These are phyloP conservation scores for Coregonus sp. DNA, from an alignment of 2,797 vertebrate genomes.

Conservation along the genomic window DNA sequence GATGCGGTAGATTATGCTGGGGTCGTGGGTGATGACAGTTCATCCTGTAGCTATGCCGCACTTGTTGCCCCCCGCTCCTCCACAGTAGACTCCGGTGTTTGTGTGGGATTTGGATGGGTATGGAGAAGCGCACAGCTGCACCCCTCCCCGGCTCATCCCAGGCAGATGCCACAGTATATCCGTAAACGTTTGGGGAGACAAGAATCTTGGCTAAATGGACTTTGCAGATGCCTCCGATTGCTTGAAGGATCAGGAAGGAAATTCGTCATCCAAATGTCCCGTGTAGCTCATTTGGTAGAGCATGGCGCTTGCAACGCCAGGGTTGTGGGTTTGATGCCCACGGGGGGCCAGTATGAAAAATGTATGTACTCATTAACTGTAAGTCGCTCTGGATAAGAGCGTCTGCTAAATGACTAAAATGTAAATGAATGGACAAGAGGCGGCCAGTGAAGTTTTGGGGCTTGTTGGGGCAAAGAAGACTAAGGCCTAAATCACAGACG, in stretches of 20 bases:
- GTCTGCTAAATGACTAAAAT: no score
- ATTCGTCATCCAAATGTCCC: slow-evolving; percentile 46
- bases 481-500: neutral
- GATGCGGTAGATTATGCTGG: slow-evolving; percentile 50
- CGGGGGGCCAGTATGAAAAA: no score
- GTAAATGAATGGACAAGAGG: slow-evolving; percentile 29
- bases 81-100: slow-evolving; percentile 29
- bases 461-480: neutral
- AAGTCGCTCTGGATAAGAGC: no score
- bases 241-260: slow-evolving; percentile 67
- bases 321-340: no score
- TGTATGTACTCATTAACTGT: no score
- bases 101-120: slow-evolving; percentile 34
- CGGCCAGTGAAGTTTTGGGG: slow-evolving; percentile 16
- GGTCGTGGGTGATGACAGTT: slow-evolving; percentile 57
- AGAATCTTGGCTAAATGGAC: slow-evolving; percentile 59
- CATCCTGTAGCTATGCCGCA: slow-evolving; percentile 43
- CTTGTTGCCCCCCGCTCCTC: slow-evolving; percentile 22
- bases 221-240: slow-evolving; percentile 68
- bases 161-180: slow-evolving; percentile 23
- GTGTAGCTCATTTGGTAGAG: no score
- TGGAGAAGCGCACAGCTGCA: slow-evolving; percentile 31
- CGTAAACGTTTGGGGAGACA: slow-evolving; percentile 32
- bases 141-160: slow-evolving; percentile 26
- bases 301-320: no score